Percentiles rank a stretch among this genome's conserved stretches.
phyloP scores from a whole-genome alignment of 2,888 invertebrate genomes.

The Xanthorhoe spadicearia region DNA sequence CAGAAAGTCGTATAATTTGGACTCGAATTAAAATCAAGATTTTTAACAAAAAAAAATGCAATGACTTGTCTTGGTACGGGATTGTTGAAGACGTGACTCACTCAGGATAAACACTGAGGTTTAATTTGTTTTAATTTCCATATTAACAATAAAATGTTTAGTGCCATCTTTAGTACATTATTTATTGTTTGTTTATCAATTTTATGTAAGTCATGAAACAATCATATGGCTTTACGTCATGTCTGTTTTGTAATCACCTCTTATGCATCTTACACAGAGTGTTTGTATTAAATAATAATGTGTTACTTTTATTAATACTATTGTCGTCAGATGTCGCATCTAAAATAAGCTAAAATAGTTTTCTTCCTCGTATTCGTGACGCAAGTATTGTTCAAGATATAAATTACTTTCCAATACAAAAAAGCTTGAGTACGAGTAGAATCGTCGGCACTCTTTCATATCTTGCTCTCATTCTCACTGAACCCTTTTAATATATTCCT shows the following conservation, averaged over 20 bases:
- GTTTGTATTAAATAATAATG: too few relatives aligned
- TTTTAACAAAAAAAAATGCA: constrained; percentile 62
- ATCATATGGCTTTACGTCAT: constrained; percentile 14
- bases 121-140: constrained; percentile 45
- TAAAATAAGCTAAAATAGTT: neutral
- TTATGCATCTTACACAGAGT: too few relatives aligned
- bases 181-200: constrained; percentile 29
- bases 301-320: too few relatives aligned
- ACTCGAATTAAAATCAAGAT: constrained; percentile 73
- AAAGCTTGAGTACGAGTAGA: constrained; percentile 20
- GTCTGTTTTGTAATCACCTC: neutral
- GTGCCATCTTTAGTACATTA: constrained; percentile 25
- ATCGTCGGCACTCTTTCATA: constrained; percentile 74
- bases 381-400: neutral
- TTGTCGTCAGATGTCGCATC: neutral
- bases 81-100: constrained; percentile 52
- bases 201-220: constrained; percentile 16
- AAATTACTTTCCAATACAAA: constrained; percentile 36
- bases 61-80: constrained; percentile 49
- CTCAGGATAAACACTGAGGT: constrained; percentile 47
- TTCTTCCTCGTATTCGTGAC: neutral
- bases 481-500: constrained; percentile 57
- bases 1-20: constrained; percentile 75
- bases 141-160: constrained; percentile 36
- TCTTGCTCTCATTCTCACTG: constrained; percentile 59